These are phyloP conservation scores for Diploptera punctata DNA, from an alignment of 2,888 invertebrate species.

Conservation along the genomic window DNA sequence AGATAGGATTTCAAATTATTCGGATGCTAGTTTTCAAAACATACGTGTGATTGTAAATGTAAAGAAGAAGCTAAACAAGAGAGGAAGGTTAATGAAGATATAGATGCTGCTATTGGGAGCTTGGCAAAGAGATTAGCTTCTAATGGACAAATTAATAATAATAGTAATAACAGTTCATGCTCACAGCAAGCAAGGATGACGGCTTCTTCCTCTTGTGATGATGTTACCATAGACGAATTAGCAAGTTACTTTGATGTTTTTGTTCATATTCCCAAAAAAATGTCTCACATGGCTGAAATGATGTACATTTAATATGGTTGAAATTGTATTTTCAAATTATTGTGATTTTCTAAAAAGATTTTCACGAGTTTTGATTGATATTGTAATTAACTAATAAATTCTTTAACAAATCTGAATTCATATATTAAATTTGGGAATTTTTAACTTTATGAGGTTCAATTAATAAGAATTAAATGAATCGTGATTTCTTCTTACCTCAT, in stretches of 20 bases:
- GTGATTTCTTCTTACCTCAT: no score
- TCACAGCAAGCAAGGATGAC: constrained; percentile 79
- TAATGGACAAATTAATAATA: neutral
- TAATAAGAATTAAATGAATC: no score
- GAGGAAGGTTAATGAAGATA: neutral
- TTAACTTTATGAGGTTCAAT: no score
- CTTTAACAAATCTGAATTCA: no score
- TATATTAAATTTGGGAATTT: no score
- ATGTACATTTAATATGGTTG: constrained; percentile 82
- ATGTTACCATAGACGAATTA: constrained; percentile 92
- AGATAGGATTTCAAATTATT: constrained; percentile 16
- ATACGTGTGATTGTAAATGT: constrained; percentile 3
- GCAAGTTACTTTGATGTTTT: constrained; percentile 95
- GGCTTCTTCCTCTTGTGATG: constrained; percentile 58
- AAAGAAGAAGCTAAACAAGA: neutral
- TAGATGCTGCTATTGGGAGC: neutral
- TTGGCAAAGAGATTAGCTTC: neutral
- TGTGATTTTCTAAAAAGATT: no score
- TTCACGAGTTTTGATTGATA: no score
- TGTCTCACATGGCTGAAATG: constrained; percentile 98
- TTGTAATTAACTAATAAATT: no score
- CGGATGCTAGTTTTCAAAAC: constrained; percentile 28
- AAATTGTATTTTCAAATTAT: no score
- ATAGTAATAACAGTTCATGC: constrained; percentile 56
- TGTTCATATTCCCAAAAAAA: constrained; percentile 96